Base-by-base conservation (phyloP, 2,888 invertebrate species). In the Furcula furcula region DNA sequence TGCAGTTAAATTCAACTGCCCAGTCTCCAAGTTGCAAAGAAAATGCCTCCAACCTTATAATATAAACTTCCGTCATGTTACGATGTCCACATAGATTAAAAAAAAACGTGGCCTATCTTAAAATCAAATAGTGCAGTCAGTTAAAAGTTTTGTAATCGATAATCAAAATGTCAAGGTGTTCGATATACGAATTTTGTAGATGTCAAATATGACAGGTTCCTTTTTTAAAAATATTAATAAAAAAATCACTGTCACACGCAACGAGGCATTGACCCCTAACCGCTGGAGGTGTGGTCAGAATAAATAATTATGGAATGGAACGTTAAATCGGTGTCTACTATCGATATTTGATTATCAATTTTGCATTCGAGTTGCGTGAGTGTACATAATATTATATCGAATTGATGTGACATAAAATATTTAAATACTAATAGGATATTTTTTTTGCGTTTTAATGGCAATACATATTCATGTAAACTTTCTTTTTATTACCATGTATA, bases 151-250 rank as follows among this genome's bases (percentile, higher is more conserved):
- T 28, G 7, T 43, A 44, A 48, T 40, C 27, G 27, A 46, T 26
- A 48, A 50, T 45, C 27, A 34, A 54, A 62, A 64, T 55, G 51
- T 59, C 54, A 63, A 61, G 51, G 57, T 19, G 16, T 31, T 46
- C 42, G 20, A 38, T 31, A 11, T 42, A 26, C 19, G 22, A 48
- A 48, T 48, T 30, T 45, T 32, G 50, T 34, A 26, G 41, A 40
- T 46, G 56, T 60, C 62, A 60, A 45, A 37, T 34, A 40, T 65
- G 65, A 58, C 55, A 64, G 54, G 29, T 51, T 27, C 21, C 3
- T 37, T 54, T 49, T 47, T 36, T 37, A 25, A 34, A 22, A 23
- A 27, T 14, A 26, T 14, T 20, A 16, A 4, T 20, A 36, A 41
- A 28, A 33, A 37, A 46, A 45, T n/a, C 15, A 39, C 42, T 54